These are phyloP conservation scores for Crioceris asparagi DNA, from an alignment of 2,888 invertebrate species.

Conservation along the genomic window DNA sequence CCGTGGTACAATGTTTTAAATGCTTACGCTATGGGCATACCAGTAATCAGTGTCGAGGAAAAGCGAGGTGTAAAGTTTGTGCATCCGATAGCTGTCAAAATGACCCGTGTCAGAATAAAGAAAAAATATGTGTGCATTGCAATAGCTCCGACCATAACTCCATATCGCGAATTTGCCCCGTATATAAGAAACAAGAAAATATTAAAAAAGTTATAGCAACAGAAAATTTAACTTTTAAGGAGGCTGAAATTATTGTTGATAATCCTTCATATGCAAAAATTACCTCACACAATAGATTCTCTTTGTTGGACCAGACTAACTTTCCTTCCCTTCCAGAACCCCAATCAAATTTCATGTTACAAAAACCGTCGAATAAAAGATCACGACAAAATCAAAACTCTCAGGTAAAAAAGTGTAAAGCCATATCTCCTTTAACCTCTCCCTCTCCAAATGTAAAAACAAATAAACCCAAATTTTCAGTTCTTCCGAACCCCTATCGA, in stretches of 20 bases:
- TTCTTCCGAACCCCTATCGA: no score
- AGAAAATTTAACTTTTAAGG: constrained; percentile 5
- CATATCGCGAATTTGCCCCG: background rate
- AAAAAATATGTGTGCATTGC: constrained; percentile 2
- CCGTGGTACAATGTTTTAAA: constrained; percentile 3
- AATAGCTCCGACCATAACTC: background rate
- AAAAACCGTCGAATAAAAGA: no score
- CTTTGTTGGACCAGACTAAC: background rate
- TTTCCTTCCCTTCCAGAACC: background rate
- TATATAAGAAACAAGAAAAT: constrained; percentile 2
- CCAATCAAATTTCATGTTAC: no score
- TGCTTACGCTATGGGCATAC: constrained; percentile 6
- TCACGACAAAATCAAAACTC: no score
- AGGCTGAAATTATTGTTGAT: constrained; percentile 4
- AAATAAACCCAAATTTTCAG: no score
- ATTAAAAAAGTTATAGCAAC: constrained; percentile 6
- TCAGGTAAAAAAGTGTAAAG: no score
- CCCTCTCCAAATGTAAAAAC: no score
- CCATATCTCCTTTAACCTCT: no score
- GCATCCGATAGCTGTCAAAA: constrained; percentile 2
- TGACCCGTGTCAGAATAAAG: background rate
- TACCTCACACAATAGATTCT: constrained; percentile 5
- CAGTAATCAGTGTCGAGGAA: constrained; percentile 1
- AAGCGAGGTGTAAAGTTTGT: constrained; percentile 3
- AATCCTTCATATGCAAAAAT: constrained; percentile 4